phyloP scores from a whole-genome alignment of 2,113 vertebrate genomes.

The Nyctereutes procyonoides region DNA sequence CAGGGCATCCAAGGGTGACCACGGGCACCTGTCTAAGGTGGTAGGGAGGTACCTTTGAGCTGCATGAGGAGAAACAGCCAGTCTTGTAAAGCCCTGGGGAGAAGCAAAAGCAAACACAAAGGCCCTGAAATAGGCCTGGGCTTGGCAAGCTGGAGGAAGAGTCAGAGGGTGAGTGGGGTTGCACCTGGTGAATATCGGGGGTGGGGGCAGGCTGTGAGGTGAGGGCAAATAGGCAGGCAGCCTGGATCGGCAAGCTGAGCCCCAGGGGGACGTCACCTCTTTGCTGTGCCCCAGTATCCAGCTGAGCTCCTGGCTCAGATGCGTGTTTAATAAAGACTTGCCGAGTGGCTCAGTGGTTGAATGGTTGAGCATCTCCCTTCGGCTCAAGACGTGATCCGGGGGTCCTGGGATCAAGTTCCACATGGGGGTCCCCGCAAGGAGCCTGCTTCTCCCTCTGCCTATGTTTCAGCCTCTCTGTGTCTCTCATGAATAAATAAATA shows the following conservation, averaged over 20 bases:
- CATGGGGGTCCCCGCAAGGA: too few relatives aligned
- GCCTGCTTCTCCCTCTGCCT: too few relatives aligned
- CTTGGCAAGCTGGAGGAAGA: neutral
- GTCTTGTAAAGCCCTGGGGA: neutral
- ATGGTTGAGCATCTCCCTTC: too few relatives aligned
- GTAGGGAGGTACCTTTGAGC: neutral
- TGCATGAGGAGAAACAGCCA: neutral
- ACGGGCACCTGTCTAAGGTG: neutral
- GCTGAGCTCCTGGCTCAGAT: too few relatives aligned
- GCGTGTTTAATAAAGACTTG: neutral
- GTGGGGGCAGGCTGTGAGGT: neutral
- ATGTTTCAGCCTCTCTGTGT: too few relatives aligned
- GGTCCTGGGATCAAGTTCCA: too few relatives aligned
- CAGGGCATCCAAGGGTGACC: accelerated
- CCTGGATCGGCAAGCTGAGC: neutral
- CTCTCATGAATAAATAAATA: too few relatives aligned
- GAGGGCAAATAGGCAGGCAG: neutral
- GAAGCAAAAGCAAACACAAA: neutral
- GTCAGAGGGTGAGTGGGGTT: neutral
- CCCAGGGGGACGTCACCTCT: neutral
- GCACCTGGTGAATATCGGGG: neutral
- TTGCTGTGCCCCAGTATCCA: neutral
- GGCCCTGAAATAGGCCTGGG: neutral
- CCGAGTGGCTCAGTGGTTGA: neutral
- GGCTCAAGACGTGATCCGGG: too few relatives aligned